These are phyloP conservation scores for Gonatopus flavifemur DNA, from an alignment of 1,140 invertebrate species.

Conservation along the genomic window DNA sequence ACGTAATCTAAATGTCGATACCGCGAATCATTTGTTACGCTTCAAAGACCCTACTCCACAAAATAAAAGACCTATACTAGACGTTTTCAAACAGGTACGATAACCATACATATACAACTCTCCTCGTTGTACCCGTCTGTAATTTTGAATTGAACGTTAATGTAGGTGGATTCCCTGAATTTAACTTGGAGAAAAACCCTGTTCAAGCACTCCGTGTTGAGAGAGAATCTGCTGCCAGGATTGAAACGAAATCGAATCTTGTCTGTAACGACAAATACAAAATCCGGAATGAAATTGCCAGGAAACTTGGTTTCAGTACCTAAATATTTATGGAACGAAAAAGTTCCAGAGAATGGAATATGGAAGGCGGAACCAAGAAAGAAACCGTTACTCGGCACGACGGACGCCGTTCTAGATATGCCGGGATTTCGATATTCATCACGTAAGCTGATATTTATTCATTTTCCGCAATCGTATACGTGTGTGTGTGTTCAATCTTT, in stretches of 20 bases:
- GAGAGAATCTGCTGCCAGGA: conserved; percentile 17
- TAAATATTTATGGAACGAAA: conserved; percentile 4
- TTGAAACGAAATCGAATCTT: conserved; percentile 1
- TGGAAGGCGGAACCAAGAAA: conserved; percentile 22
- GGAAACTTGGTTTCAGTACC: conserved; percentile 1
- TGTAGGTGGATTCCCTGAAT: not conserved
- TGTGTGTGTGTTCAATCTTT: no score
- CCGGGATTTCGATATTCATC: not conserved
- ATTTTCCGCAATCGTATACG: no score
- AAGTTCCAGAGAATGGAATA: conserved; percentile 1
- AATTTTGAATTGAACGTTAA: not conserved
- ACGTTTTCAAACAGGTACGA: conserved; percentile 31
- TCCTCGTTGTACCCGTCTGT: no score
- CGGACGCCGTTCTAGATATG: conserved; percentile 1
- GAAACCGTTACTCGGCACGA: conserved; percentile 7
- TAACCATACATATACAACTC: no score
- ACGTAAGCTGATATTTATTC: no score
- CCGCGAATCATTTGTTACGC: conserved; percentile 18
- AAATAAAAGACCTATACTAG: conserved; percentile 14
- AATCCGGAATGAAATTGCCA: conserved; percentile 1
- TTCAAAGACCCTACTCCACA: no score
- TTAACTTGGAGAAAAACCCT: conserved; percentile 12
- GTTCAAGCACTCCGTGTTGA: conserved; percentile 16
- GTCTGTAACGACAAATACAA: no score
- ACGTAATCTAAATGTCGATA: conserved; percentile 17